Base-by-base conservation (phyloP, 1,140 invertebrate genomes). In the Tetragonula clypearis region DNA sequence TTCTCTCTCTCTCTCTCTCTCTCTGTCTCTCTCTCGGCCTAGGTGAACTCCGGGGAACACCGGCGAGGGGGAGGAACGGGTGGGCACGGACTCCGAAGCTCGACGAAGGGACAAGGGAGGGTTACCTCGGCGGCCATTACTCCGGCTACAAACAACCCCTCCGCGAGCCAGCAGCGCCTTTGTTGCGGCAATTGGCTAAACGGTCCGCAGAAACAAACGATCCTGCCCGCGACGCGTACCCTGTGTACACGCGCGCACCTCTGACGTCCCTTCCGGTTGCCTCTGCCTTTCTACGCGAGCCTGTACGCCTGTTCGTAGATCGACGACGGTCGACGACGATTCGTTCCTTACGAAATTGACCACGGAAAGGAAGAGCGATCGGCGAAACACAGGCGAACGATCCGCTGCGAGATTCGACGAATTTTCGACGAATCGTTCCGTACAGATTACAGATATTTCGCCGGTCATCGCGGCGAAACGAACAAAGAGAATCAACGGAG, bases 111-210 rank as follows among this genome's bases (percentile, higher is more conserved):
- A 76, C 79, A 74, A 83, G 81, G 85, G 75, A 86, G 86, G 69
- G 83, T 87, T 88, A 90, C 88, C 90, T 91, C 88, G 92, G 93
- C 93, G 91, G 93, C 93, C 93, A 94, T 93, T 94, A 93, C 93
- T 93, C 92, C 87, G 88, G 89, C 89, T 93, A 93, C 93, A 94
- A 94, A 93, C 93, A 92, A 92, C 93, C 93, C 92, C 93, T 93
- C 91, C 91, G 92, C 90, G 92, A 91, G 91, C 88, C 88, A 88
- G 90, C 90, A 92, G 90, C 87, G 88, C 90, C 91, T 94, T 93
- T 94, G 93, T 93, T 93, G 92, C 92, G 92, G 89, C 93, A 93
- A 94, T 94, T 94, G 93, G 92, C 92, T 94, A 93, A 93, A 93
- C 93, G 90, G 85, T 92, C 87, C 89, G 87, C 90, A 90, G 88